Evolutionary conservation across 1,140 invertebrate genomes (phyloP), one percentile per base, ranked within the genome.

Genomic region (Plectrocnemia conspersa): DNA sequence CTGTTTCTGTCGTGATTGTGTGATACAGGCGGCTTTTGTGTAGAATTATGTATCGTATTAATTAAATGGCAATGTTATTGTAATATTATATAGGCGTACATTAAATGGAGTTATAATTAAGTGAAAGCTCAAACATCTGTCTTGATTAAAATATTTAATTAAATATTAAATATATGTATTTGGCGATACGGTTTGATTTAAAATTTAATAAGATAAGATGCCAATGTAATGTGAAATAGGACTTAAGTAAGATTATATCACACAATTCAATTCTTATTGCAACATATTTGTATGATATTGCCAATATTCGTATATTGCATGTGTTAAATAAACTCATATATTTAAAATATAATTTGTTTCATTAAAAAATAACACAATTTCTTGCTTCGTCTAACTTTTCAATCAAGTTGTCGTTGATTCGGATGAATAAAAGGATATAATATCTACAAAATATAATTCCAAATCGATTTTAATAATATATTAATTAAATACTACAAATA

Each of bases 271-370:
- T 40, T 47, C 15, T 47, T 19, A 47, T 15, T 44, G 41, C 41
- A 44, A 23, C 11, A 40, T 44, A 23, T 47, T 47, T 47, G 44
- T 47, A 47, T 47, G 27, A 47, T 10, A 47, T 47, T 47, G 44
- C 23, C 23, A 47, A 47, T 47, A 47, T 19, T 47, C 25, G 27
- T 32, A 10, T 47, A 47, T 13, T 47, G 44, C n/a, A 47, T 47
- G 44, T 47, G 44, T 15, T 23, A 45, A 47, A 47, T 47, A 47
- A 45, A 47, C n/a, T n/a, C n/a, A n/a, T n/a, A n/a, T n/a, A n/a
- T n/a, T n/a, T n/a, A n/a, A n/a, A n/a, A n/a, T n/a, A n/a, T n/a
- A n/a, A n/a, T n/a, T n/a, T n/a, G n/a, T n/a, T n/a, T n/a, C n/a
- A n/a, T n/a, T n/a, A n/a, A n/a, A n/a, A n/a, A n/a, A n/a, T n/a